Conservation (phyloP, 2,113 vertebrate species). For the Austrofundulus limnaeus region DNA sequence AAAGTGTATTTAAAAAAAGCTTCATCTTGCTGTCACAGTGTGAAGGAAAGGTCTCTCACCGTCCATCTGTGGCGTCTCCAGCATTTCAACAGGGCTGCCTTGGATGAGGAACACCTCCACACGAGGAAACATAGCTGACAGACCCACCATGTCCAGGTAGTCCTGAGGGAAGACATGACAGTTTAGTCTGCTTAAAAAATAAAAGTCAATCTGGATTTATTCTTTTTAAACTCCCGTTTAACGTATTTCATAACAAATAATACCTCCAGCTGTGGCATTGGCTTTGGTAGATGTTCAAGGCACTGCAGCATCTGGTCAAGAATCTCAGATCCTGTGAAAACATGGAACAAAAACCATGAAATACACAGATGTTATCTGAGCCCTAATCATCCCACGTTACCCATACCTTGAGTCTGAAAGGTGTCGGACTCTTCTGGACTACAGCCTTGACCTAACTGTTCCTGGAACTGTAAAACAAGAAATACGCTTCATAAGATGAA, state of each 20-base stretch:
- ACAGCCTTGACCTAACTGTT: conserved; percentile 74
- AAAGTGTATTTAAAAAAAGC: too few relatives aligned
- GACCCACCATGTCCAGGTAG: conserved; percentile 80
- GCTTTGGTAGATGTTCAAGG: conserved; percentile 82
- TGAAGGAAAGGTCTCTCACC: conserved; percentile 60
- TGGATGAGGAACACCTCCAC: conserved; percentile 85
- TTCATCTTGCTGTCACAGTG: too few relatives aligned
- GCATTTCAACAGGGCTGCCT: conserved; percentile 82
- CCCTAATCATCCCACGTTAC: background rate
- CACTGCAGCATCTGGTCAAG: conserved; percentile 82
- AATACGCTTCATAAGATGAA: background rate
- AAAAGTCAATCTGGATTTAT: too few relatives aligned
- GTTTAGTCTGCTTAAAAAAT: too few relatives aligned
- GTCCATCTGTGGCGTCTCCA: conserved; percentile 80
- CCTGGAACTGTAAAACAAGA: conserved; percentile 70
- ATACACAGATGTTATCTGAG: background rate
- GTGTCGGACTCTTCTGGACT: conserved; percentile 77
- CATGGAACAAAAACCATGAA: background rate
- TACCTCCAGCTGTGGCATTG: conserved; percentile 82
- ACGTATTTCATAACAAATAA: too few relatives aligned
- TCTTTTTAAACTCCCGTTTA: too few relatives aligned
- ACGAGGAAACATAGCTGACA: conserved; percentile 81
- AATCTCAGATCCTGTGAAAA: conserved; percentile 74
- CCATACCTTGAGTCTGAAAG: conserved; percentile 75
- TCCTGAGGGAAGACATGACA: conserved; percentile 79